A percentile compares a stretch with the other conserved stretches of the same genome.
These are phyloP conservation scores for Hymenochirus boettgeri DNA, from an alignment of 2,113 vertebrate species.

Conservation along the genomic window DNA sequence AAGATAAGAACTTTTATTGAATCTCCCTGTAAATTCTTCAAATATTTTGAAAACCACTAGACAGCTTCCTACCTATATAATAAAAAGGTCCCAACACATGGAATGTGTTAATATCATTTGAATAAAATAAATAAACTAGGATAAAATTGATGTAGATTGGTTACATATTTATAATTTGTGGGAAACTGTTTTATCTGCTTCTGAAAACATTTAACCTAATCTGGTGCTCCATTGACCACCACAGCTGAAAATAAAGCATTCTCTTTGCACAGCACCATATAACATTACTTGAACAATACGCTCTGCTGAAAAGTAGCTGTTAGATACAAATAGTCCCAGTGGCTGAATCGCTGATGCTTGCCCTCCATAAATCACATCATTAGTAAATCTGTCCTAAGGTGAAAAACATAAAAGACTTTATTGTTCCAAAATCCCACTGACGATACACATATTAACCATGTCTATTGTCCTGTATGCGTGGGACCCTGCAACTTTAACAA, in stretches of 20 bases:
- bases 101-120: too few relatives aligned
- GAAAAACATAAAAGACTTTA: slow-evolving; percentile 48
- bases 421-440: slow-evolving; percentile 42
- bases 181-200: neutral
- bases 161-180: too few relatives aligned
- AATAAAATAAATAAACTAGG: too few relatives aligned
- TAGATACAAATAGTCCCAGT: slow-evolving; percentile 51
- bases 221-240: neutral
- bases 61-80: too few relatives aligned
- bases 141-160: too few relatives aligned
- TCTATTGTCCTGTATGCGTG: slow-evolving; percentile 50
- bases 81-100: too few relatives aligned
- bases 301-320: slow-evolving; percentile 52
- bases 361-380: slow-evolving; percentile 62
- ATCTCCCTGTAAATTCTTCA: too few relatives aligned
- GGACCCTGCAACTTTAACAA: slow-evolving; percentile 33
- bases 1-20: too few relatives aligned
- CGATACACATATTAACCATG: slow-evolving; percentile 42
- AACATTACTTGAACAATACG: slow-evolving; percentile 59
- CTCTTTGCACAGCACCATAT: slow-evolving; percentile 40
- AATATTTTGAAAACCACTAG: too few relatives aligned
- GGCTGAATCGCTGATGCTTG: slow-evolving; percentile 56
- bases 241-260: slow-evolving; percentile 5
- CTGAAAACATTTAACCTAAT: neutral
- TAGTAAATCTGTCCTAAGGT: slow-evolving; percentile 53